A percentile compares a stretch with the other conserved stretches of the same genome.
Evolutionary conservation across 2,888 invertebrate genomes (phyloP).

Genomic region (Erynnis tages): DNA sequence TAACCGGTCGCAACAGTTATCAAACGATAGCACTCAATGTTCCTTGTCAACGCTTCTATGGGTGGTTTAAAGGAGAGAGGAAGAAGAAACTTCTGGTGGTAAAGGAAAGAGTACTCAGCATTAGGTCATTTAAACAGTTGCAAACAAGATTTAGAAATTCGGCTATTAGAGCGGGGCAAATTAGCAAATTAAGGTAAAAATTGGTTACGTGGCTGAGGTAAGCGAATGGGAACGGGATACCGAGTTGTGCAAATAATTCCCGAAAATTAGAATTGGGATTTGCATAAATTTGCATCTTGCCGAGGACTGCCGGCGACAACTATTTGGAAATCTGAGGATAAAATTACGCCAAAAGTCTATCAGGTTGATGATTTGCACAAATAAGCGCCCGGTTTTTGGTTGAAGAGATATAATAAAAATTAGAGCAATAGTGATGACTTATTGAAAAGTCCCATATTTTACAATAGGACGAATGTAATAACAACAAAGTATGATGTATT

Average conservation of each 20-base stretch:
- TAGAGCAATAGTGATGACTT: no score
- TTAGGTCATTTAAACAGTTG: neutral
- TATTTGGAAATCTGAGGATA: conserved; percentile 17
- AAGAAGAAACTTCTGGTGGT: no score
- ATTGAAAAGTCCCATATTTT: no score
- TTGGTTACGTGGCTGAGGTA: conserved; percentile 31
- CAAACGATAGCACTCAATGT: no score
- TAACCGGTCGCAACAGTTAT: no score
- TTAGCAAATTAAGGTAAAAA: conserved; percentile 29
- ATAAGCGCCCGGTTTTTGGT: no score
- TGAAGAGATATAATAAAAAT: no score
- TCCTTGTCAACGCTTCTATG: no score
- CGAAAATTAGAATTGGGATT: conserved; percentile 37
- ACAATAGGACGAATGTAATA: no score
- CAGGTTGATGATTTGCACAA: neutral
- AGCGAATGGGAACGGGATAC: conserved; percentile 33
- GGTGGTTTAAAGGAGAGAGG: no score
- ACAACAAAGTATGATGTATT: no score
- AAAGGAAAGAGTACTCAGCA: no score
- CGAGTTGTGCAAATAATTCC: conserved; percentile 36
- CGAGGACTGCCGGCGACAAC: conserved; percentile 28
- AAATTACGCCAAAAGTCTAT: neutral
- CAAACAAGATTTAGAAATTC: neutral
- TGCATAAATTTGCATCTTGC: conserved; percentile 36
- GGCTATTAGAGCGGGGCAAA: neutral